Conservation (phyloP, 2,888 invertebrate genomes). For the Nomada fabriciana region DNA sequence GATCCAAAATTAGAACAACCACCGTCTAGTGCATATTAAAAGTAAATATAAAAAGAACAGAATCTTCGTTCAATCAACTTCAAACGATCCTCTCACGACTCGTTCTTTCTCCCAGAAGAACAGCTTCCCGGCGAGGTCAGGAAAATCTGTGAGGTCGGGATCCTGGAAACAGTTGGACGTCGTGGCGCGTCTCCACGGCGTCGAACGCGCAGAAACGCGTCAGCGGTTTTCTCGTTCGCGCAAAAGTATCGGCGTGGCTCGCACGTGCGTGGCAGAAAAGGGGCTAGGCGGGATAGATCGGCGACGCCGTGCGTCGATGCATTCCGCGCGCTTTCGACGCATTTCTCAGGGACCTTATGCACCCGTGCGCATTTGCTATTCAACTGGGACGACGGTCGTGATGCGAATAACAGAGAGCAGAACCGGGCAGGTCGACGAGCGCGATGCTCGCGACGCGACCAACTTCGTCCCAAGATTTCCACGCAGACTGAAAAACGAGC, state of each 20-base stretch:
- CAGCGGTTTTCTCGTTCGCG: conserved; percentile 13
- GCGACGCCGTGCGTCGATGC: conserved; percentile 72
- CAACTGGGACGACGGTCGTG: conserved; percentile 72
- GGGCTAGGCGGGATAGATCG: conserved; percentile 74
- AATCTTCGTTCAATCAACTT: too few relatives aligned
- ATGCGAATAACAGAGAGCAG: conserved; percentile 54
- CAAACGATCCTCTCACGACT: not conserved
- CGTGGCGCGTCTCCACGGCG: not conserved
- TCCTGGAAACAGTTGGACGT: not conserved
- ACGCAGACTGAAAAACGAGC: conserved; percentile 33
- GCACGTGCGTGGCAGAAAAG: conserved; percentile 62
- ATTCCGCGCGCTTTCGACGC: conserved; percentile 82
- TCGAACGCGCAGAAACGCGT: conserved; percentile 19
- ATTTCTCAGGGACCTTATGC: conserved; percentile 80
- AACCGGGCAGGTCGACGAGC: conserved; percentile 35
- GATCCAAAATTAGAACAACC: too few relatives aligned
- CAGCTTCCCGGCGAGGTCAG: too few relatives aligned
- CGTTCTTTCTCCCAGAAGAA: not conserved
- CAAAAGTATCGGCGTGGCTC: conserved; percentile 28
- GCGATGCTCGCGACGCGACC: conserved; percentile 19
- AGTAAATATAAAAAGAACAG: too few relatives aligned
- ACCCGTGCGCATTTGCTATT: conserved; percentile 80
- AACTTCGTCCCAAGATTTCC: conserved; percentile 38
- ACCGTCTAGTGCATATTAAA: too few relatives aligned
- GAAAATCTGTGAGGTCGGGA: not conserved